These are phyloP conservation scores for Tragelaphus eurycerus DNA, from an alignment of 2,797 vertebrate species.

Conservation along the genomic window DNA sequence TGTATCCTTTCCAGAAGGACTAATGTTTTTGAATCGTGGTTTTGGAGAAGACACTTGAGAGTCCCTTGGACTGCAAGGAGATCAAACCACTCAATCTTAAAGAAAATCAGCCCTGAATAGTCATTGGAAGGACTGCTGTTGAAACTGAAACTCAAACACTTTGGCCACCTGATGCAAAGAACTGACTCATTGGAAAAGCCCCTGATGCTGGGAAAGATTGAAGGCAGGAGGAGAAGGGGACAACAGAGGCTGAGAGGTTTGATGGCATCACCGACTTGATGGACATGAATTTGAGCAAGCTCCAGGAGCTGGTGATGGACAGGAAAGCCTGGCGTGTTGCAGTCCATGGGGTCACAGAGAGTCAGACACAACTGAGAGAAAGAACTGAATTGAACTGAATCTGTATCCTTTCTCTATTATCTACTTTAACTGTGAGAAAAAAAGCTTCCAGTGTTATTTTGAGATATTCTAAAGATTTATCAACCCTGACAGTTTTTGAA, in stretches of 20 bases:
- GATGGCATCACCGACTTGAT: not conserved
- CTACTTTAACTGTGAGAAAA: not conserved
- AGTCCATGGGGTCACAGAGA: not conserved
- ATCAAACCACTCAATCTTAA: not conserved
- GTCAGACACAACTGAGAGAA: not conserved
- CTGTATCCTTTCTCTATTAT: not conserved
- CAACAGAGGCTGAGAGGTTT: not conserved
- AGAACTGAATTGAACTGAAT: not conserved
- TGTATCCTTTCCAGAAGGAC: not conserved
- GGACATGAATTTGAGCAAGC: not conserved
- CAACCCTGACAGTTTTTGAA: not conserved
- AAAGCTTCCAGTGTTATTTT: not conserved
- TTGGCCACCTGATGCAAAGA: not conserved
- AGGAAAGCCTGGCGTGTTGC: accelerated
- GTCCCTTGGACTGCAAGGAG: not conserved
- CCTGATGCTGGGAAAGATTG: not conserved
- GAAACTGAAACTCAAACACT: not conserved
- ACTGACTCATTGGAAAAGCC: not conserved
- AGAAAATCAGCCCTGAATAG: not conserved
- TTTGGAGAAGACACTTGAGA: not conserved
- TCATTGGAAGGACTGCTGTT: not conserved
- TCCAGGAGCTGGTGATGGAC: not conserved
- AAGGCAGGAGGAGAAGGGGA: not conserved
- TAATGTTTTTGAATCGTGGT: not conserved
- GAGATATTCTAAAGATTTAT: not conserved